Evolutionary conservation across 2,113 vertebrate genomes (phyloP), one percentile per base, ranked within the genome.

Genomic region (Callithrix jacchus): DNA sequence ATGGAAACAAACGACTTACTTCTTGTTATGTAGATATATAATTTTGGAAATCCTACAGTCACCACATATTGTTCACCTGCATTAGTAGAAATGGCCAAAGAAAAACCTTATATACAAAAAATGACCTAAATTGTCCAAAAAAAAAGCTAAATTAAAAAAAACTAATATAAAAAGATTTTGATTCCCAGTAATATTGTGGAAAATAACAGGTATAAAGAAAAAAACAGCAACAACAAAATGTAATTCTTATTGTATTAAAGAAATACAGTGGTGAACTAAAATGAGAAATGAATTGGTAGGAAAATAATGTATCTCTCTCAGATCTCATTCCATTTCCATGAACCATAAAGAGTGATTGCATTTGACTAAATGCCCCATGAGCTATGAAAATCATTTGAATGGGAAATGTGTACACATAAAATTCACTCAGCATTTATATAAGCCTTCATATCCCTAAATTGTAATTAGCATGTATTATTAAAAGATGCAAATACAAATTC

Each of bases 371-470:
- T 96, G 12, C 12, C 88, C 52, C 74, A 54, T 56, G 56, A 97
- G 58, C 20, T 97, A 87, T 87, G n/a, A 96, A 98, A 98, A 94
- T 88, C 90, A 95, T 98, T 96, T 96, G 90, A 96, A 80, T 83
- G 70, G 84, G 93, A 98, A 98, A 97, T 96, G 45, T 79, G 6
- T 18, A 87, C 30, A 45, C 6, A 91, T 95, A 96, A 97, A 96
- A 2, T 90, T 94, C 17, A 66, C 9, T 52, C 92, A 42, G 0
- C 71, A 97, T 96, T 94, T 97, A 70, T 58, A 25, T 42, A 88
- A 87, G 64, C 37, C 76, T 32, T 97, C 94, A 91, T 92, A 91
- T 94, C 54, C 21, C 0, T 4, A 56, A 96, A 89, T 80, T 40
- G 71, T 97, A 96, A 97, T 96, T 79, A 81, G 77, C 54, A 23